Base-by-base conservation (phyloP, 1,140 invertebrate species). In the Parasteatoda tepidariorum region DNA sequence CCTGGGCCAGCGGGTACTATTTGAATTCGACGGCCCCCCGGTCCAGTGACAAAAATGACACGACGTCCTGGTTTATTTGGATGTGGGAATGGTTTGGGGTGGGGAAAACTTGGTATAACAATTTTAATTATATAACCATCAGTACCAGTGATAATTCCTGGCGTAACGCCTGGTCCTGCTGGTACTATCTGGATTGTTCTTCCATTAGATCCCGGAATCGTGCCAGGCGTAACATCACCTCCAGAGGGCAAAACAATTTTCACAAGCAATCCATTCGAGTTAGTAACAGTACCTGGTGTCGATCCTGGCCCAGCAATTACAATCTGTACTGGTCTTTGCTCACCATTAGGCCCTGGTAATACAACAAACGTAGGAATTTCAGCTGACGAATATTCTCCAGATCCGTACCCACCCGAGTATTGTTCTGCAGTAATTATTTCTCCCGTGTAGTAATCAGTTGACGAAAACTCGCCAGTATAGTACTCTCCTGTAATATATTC, bases 401-500 rank as follows among this genome's bases (percentile, higher is more conserved):
- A n/a, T n/a, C n/a, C n/a, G n/a, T n/a, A n/a, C n/a, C n/a, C n/a
- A n/a, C n/a, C n/a, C n/a, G n/a, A n/a, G n/a, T n/a, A n/a, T n/a
- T n/a, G n/a, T n/a, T n/a, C n/a, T n/a, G n/a, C n/a, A n/a, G n/a
- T n/a, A n/a, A n/a, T n/a, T n/a, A n/a, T n/a, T n/a, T n/a, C n/a
- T n/a, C 41, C 66, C 66, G 15, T 18, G 26, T 38, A 5, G 22
- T 34, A 31, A 38, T 68, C 66, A 6, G 41, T 41, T 1, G 41
- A 6, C n/a, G 66, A 34, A 11, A 68, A 38, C 18, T 71, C 68
- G 7, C 68, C 48, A 30, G 70, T 55, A 41, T n/a, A 33, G 30
- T 38, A 70, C 33, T 70, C 66, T 0, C 66, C 66, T 26, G 34
- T 26, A 28, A 13, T 24, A 70, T 70, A 70, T 41, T 38, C 33